phyloP scores from a whole-genome alignment of 2,888 invertebrate species.

The Phorcus lineatus region DNA sequence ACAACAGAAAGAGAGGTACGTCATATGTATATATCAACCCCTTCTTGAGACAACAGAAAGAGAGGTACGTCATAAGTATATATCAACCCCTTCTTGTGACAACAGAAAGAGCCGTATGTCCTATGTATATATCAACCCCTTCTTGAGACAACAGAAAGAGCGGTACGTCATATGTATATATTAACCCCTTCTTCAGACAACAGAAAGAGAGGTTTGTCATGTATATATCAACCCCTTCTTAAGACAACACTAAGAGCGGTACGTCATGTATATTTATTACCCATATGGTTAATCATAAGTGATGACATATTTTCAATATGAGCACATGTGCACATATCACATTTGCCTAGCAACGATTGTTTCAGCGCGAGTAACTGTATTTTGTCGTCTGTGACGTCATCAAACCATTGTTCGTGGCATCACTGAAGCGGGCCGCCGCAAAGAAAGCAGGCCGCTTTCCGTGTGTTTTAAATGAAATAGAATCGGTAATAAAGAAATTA shows the following conservation, averaged over 20 bases:
- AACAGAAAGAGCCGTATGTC: constrained; percentile 81
- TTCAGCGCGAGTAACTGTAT: too few species aligned
- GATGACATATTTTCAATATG: too few species aligned
- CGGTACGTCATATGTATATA: constrained; percentile 74
- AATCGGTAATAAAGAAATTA: too few species aligned
- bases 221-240: constrained; percentile 81
- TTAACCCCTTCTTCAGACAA: constrained; percentile 84
- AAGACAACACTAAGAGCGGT: constrained; percentile 83
- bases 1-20: constrained; percentile 82
- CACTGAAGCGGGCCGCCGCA: too few species aligned
- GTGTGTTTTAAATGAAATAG: too few species aligned
- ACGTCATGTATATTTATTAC: constrained; percentile 78
- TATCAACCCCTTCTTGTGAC: constrained; percentile 83
- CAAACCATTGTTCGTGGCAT: too few species aligned
- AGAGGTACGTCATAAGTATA: constrained; percentile 74
- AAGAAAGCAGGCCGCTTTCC: too few species aligned
- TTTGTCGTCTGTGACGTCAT: too few species aligned
- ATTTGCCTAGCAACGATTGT: too few species aligned
- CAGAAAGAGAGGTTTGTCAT: constrained; percentile 80
- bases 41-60: constrained; percentile 84
- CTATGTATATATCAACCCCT: constrained; percentile 78
- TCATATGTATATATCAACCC: constrained; percentile 78
- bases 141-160: constrained; percentile 85
- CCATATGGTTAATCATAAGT: too few species aligned
- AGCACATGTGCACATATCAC: too few species aligned